Base-by-base conservation (phyloP, 2,888 invertebrate genomes). In the Enchytraeus crypticus region DNA sequence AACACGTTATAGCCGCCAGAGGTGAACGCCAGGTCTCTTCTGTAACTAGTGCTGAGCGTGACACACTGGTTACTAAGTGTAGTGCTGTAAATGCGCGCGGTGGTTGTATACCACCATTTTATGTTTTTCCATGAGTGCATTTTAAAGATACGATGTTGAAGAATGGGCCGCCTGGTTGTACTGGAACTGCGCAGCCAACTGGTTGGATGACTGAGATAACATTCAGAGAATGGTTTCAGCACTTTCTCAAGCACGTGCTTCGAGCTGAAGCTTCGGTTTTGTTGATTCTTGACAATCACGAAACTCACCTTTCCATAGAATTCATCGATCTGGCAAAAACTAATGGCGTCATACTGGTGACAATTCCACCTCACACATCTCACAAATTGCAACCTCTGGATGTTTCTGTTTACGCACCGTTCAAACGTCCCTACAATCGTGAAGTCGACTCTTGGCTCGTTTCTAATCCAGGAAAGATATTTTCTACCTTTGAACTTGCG, bases 301-400 rank as follows among this genome's bases (percentile, higher is more conserved):
- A 55, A 21, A 47, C 38, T 21, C 63, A 63, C 47, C 4, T 61
- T 3, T 62, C 60, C 3, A 45, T 61, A 2, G n/a, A 46, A 21
- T 29, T 38, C 14, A 29, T 64, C 30, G 62, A 64, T n/a, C 23
- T 63, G 29, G 57, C 58, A 1, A 47, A 23, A 27, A 23, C n/a
- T 18, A 53, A 64, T 34, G 54, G 61, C 1, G 23, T 64, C 1
- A n/a, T 46, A 3, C 8, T 61, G 23, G 11, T 61, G 3, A 60
- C 59, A 2, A 46, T 61, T 43, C 62, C 58, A 21, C 59, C 62
- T 29, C 59, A 61, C 4, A 53, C 53, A 21, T 61, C 62, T 5
- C 59, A 60, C 38, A 8, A 53, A 26, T 46, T 63, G n/a, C 64
- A 64, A 34, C 64, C 64, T 26, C 59, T 64, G 5, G 64, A 64